Base-by-base conservation (phyloP, 1,140 invertebrate genomes). In the Dinoponera quadriceps region DNA sequence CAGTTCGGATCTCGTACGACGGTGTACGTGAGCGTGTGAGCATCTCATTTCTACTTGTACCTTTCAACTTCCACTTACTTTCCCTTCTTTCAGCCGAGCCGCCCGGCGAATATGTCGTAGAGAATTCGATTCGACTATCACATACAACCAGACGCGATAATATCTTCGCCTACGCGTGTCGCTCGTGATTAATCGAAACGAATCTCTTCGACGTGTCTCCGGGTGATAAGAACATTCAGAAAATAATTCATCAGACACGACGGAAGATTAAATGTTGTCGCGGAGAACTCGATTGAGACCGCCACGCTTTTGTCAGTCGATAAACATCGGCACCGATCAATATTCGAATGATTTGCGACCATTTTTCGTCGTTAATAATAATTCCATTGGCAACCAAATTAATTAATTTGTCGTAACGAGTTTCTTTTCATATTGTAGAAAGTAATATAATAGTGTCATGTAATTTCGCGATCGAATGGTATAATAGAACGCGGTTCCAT, bases 1-100 rank as follows among this genome's bases (percentile, higher is more conserved):
- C 86, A 33, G 71, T 85, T 88, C 86, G 38, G 60, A 82, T 88
- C 73, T 69, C 54, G 72, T 82, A 88, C 75, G 82, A 85, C 29
- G 85, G 55, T 77, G 65, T 72, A 87, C 60, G 69, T 13, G 63
- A 33, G 22, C 73, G 57, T 82, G 66, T 38, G 83, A 72, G 44
- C 59, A 82, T 73, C 77, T 48, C 54, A 29, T 44, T 71, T n/a
- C 38, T 44, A 44, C 38, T 44, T 44, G 38, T 29, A 57, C 18
- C 54, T 57, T 25, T 80, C 49, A 69, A 38, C n/a, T 80, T 69
- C 49, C 22, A 48, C 25, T 65, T 74, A 78, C 55, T 44, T 82
- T 51, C 27, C 44, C 20, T n/a, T 74, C 48, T 22, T 65, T 16
- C 57, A 44, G 51, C 29, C 2, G 18, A 14, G 22, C 63, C 38